These are phyloP conservation scores for Chaitophorus viminalis DNA, from an alignment of 2,888 invertebrate genomes.

Conservation along the genomic window DNA sequence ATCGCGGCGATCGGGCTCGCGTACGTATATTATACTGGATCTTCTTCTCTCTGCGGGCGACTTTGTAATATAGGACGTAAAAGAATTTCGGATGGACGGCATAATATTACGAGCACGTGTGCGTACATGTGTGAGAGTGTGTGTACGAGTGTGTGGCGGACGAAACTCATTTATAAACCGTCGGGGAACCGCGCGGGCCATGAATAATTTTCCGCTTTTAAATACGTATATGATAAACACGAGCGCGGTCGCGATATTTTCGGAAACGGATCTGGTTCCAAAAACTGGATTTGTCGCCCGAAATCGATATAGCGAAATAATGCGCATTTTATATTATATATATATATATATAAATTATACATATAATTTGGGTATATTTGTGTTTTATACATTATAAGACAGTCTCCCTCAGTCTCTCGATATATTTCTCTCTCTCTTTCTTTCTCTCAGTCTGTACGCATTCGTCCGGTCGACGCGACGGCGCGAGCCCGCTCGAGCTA, in stretches of 20 bases:
- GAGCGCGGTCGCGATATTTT: constrained; percentile 19
- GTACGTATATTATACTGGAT: constrained; percentile 41
- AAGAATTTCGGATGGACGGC: background rate
- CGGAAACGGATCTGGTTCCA: constrained; percentile 59
- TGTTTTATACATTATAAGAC: too few species aligned
- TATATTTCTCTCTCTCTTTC: background rate
- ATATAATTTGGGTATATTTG: too few species aligned
- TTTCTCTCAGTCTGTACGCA: background rate
- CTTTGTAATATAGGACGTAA: constrained; percentile 33
- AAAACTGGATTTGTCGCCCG: constrained; percentile 58
- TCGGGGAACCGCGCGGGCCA: background rate
- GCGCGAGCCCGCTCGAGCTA: background rate
- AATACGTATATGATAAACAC: too few species aligned
- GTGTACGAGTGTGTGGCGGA: too few species aligned
- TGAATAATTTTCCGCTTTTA: constrained; percentile 49
- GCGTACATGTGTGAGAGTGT: background rate
- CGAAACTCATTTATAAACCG: constrained; percentile 49
- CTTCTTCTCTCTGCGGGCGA: constrained; percentile 58
- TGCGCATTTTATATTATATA: background rate
- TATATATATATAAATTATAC: background rate
- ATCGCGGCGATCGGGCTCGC: background rate
- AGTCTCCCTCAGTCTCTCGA: too few species aligned
- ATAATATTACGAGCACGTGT: background rate
- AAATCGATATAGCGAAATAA: constrained; percentile 54
- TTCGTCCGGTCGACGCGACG: too few species aligned